A percentile compares a stretch with the other conserved stretches of the same genome.
Evolutionary conservation across 30 jellyfish, hydroid and myxozoan genomes (phyloP).

Genomic region (Sanderia malayensis): DNA sequence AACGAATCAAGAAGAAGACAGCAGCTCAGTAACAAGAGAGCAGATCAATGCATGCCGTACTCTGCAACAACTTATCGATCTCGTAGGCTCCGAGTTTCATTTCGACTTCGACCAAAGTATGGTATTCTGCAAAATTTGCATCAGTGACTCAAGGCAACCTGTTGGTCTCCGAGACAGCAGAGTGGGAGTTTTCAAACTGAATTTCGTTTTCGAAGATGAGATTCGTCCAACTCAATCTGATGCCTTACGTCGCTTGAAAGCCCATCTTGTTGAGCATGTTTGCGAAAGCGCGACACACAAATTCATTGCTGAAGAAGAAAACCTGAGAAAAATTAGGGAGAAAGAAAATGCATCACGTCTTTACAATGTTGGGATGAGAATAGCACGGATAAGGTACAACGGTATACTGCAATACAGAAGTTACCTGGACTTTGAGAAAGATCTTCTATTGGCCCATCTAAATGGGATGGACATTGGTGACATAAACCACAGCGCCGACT

Average conservation of each 20-base stretch:
- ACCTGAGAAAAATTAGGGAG: slow-evolving; percentile 2
- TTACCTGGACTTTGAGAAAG: slow-evolving; percentile 13
- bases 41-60: background rate
- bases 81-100: slow-evolving; percentile 13
- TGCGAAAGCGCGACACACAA: slow-evolving; percentile 14
- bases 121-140: slow-evolving; percentile 23
- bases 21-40: background rate
- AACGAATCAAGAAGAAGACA: background rate
- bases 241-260: slow-evolving; percentile 24
- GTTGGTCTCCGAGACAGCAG: slow-evolving; percentile 19
- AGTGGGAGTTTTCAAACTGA: slow-evolving; percentile 20
- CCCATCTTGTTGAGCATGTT: slow-evolving; percentile 17
- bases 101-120: slow-evolving; percentile 21
- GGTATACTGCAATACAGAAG: slow-evolving; percentile 11
- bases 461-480: slow-evolving; percentile 4
- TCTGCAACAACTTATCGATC: background rate
- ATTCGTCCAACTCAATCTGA: slow-evolving; percentile 9
- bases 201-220: slow-evolving; percentile 4
- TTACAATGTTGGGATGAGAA: slow-evolving; percentile 11
- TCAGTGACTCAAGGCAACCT: slow-evolving; percentile 4
- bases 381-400: background rate
- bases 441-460: slow-evolving; percentile 6
- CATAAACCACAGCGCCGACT: background rate
- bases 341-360: background rate
- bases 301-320: slow-evolving; percentile 3